Base-by-base conservation (phyloP, 2,888 invertebrate species). In the Podabrus alpinus region DNA sequence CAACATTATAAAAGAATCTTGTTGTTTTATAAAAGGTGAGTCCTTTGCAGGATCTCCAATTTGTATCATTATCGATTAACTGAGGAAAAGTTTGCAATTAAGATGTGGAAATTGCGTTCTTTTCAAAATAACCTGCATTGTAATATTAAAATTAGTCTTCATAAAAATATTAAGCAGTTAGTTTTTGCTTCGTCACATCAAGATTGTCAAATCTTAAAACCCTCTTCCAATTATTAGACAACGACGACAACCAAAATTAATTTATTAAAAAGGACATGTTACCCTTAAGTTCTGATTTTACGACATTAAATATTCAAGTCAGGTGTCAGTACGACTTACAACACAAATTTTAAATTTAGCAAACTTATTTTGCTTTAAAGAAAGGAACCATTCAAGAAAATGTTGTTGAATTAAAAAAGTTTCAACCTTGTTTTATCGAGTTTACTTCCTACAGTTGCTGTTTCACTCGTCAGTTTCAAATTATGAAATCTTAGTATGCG, bases 401-500 rank as follows among this genome's bases (percentile, higher is more conserved):
- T n/a, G 3, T 13, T 4, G 5, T n/a, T 4, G n/a, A n/a, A n/a
- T 7, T 45, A 45, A 45, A 24, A 24, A 45, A n/a, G 7, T 45
- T 29, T 45, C n/a, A 45, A 45, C 5, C 5, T 45, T 45, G 45
- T 45, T 45, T 13, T 45, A 45, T n/a, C 7, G 45, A 45, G n/a
- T n/a, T n/a, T 45, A 45, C 45, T 5, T 45, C 45, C n/a, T n/a
- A 29, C 29, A 13, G 13, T 10, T 25, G 10, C 2, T 1, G 10
- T 11, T 29, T 29, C 45, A 7, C 45, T n/a, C 5, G 45, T 5
- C n/a, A n/a, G n/a, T 45, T 45, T n/a, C 45, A 45, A 45, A 45
- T 45, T 45, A 45, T 45, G 45, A 45, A 45, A 45, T 45, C 59
- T 71, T 71, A 71, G 71, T 66, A 66, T 71, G 16, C 71, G 59